Base-by-base conservation (phyloP, 2,888 invertebrate genomes). In the Trichogramma dendrolimi region DNA sequence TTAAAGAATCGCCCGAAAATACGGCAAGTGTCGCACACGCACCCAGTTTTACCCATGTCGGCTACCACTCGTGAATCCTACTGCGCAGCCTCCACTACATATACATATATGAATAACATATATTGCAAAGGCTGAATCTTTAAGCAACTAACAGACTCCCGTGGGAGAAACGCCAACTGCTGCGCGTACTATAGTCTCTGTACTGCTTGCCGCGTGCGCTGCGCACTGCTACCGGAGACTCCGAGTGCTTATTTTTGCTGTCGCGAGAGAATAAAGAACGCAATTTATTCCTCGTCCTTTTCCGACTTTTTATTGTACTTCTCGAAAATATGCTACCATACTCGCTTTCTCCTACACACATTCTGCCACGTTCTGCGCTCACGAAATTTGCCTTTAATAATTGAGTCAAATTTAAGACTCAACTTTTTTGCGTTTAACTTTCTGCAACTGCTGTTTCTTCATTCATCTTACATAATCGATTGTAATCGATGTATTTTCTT, bases 1-100 rank as follows among this genome's bases (percentile, higher is more conserved):
- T 78, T 78, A 77, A 75, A 75, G 77, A 75, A 75, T 74, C 73
- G 73, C 72, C 71, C 69, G 68, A 68, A 68, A 69, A 65, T 27
- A 27, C 27, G 27, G 67, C 62, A 70, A 71, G 65, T 73, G 75
- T 74, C 74, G 70, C 73, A 71, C 69, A 61, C 40, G 63, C 52
- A 55, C 46, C 10, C 61, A 52, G 60, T 60, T 66, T 63, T 55
- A 60, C 53, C 64, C 64, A 61, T 64, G 70, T 69, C 68, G 73
- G 69, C 70, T 65, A 70, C 62, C 68, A 69, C 71, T 69, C 67
- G 66, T 71, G 71, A 74, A 75, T 73, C 69, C 73, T 72, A 72
- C 69, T 73, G 71, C 57, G 67, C 60, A 67, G 69, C 68, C 71
- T 68, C 67, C 27, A 27, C 27, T 27, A 27, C 27, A 27, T 27